Conservation (phyloP, 2,113 vertebrate genomes). For the Pseudolaguvia tuberculata region DNA sequence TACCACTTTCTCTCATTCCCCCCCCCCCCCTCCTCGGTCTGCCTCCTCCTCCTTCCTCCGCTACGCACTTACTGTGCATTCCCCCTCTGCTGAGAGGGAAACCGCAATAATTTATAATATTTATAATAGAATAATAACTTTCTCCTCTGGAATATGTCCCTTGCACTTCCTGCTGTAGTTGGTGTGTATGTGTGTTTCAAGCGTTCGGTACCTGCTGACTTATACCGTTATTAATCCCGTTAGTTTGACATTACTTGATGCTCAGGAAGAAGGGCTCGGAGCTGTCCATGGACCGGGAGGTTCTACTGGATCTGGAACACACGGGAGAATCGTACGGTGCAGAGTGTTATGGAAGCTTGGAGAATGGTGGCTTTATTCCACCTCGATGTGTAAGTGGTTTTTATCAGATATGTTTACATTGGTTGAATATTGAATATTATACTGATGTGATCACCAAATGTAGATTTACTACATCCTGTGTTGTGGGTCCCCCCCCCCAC, state of each 20-base stretch:
- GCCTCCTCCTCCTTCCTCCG: slow-evolving; percentile 19
- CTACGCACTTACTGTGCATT: background rate
- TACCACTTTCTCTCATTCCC: slow-evolving; percentile 34
- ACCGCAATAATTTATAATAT: slow-evolving; percentile 27
- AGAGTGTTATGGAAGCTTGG: slow-evolving; percentile 63
- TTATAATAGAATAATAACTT: no score
- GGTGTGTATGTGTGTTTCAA: slow-evolving; percentile 13
- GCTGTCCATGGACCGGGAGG: slow-evolving; percentile 58
- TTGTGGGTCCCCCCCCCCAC: background rate
- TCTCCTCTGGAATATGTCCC: slow-evolving; percentile 1
- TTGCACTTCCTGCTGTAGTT: slow-evolving; percentile 1
- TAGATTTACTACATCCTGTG: background rate
- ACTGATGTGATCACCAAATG: background rate
- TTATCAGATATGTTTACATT: background rate
- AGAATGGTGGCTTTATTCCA: slow-evolving; percentile 62
- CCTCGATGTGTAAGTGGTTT: slow-evolving; percentile 67
- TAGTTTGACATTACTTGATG: slow-evolving; percentile 52
- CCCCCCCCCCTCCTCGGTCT: slow-evolving; percentile 16
- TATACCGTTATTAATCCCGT: background rate
- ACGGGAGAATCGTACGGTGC: slow-evolving; percentile 52
- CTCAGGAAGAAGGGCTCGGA: slow-evolving; percentile 62
- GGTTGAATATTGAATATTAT: background rate
- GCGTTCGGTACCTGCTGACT: background rate
- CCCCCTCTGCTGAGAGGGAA: background rate
- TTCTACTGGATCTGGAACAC: slow-evolving; percentile 63